These are phyloP conservation scores for Coremacera marginata DNA, from an alignment of 2,888 invertebrate genomes.

Conservation along the genomic window DNA sequence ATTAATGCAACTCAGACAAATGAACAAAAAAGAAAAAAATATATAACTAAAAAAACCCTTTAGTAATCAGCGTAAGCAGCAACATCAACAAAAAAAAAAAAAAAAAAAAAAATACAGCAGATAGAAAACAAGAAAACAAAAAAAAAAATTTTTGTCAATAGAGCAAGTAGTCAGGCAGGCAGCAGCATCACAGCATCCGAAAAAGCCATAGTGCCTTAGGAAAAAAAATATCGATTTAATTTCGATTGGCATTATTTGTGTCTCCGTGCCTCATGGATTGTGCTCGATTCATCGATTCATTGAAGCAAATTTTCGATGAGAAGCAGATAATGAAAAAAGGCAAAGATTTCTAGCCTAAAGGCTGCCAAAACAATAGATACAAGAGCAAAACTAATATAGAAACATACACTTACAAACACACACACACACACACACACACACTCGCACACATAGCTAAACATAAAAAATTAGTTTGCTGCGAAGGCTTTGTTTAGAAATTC, in stretches of 20 bases:
- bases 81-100: neutral
- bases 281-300: slow-evolving; percentile 8
- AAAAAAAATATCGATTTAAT: slow-evolving; percentile 23
- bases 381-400: neutral
- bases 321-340: slow-evolving; percentile 24
- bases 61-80: neutral
- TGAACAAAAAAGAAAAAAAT: too few species aligned
- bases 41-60: neutral
- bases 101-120: too few species aligned
- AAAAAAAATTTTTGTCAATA: neutral
- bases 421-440: neutral
- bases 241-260: slow-evolving; percentile 26
- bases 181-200: too few species aligned
- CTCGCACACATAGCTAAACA: neutral
- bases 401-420: neutral
- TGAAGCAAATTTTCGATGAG: neutral
- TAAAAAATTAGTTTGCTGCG: too few species aligned
- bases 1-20: too few species aligned
- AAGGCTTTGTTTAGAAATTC: too few species aligned
- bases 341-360: neutral
- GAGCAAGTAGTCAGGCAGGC: neutral
- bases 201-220: too few species aligned
- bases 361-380: neutral
- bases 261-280: slow-evolving; percentile 16
- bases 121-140: neutral